phyloP scores from a whole-genome alignment of 2,797 vertebrate genomes.

The Carapus acus region DNA sequence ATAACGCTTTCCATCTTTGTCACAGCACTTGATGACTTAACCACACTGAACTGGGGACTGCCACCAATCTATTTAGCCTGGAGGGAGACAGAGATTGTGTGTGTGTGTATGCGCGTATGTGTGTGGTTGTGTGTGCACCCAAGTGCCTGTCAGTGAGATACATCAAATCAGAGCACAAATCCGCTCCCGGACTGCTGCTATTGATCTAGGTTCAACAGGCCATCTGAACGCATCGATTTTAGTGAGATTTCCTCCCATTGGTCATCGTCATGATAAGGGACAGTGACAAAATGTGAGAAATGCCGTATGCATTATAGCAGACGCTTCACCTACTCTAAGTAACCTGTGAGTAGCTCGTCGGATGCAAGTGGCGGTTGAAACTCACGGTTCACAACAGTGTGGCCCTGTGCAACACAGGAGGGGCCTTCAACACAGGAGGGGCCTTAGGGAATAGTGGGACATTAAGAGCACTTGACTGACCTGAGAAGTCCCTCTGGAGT shows the following conservation, averaged over 20 bases:
- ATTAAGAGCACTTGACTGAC: neutral
- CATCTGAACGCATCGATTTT: conserved; percentile 66
- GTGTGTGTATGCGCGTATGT: conserved; percentile 15
- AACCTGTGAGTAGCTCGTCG: no score
- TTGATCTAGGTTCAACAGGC: conserved; percentile 71
- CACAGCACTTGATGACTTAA: conserved; percentile 65
- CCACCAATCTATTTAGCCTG: conserved; percentile 56
- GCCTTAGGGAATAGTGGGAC: neutral
- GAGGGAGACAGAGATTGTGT: conserved; percentile 36
- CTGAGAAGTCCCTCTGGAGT: neutral
- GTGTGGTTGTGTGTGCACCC: conserved; percentile 41
- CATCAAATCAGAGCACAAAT: conserved; percentile 60
- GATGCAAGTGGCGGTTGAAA: no score
- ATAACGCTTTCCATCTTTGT: conserved; percentile 68
- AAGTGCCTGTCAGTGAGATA: conserved; percentile 58
- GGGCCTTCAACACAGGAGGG: no score
- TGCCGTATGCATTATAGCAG: neutral
- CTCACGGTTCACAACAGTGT: neutral
- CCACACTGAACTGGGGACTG: conserved; percentile 47
- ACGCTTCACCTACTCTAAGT: no score
- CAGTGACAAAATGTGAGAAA: neutral
- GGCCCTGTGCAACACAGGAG: neutral
- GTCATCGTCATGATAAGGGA: conserved; percentile 54
- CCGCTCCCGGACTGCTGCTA: conserved; percentile 57
- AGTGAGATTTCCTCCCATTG: conserved; percentile 55